Base-by-base conservation (phyloP, 2,113 vertebrate genomes). In the Tricholaema leucomelas region DNA sequence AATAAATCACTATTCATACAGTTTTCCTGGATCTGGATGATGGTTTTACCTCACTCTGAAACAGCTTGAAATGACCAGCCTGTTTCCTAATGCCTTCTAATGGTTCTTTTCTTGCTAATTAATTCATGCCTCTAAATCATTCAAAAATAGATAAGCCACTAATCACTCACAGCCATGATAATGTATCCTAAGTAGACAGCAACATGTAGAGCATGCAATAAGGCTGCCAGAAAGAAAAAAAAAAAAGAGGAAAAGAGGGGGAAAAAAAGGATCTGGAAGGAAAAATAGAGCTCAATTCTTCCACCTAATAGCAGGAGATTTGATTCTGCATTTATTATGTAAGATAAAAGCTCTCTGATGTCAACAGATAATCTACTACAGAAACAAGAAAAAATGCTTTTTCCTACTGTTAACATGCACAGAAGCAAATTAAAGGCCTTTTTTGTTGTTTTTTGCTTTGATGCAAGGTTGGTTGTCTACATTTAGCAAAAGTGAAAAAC, bases 111-210 rank as follows among this genome's bases (percentile, higher is more conserved):
- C 74, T 87, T 82, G 13, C 48, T 85, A 85, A 93, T 89, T 95
- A 89, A 93, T 92, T 91, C 78, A 92, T 74, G 42, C 72, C 82
- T 91, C 72, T 83, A 85, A 92, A 96, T 89, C 71, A 75, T 76
- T 96, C 84, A 92, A 83, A 92, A 65, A 71, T 4, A 92, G 81
- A 80, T 91, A 87, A 93, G 56, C 52, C 85, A 76, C 46, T 95
- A 93, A 89, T 92, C 78, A 64, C 48, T 85, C 1, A 1, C 38
- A 80, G 87, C 71, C 60, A 91, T 90, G 83, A 89, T 91, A 96
- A 88, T 15, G 0, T 33, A 63, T 75, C 31, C 60, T 84, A 81
- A 96, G 81, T 35, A 88, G 92, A 81, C 21, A 79, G 84, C 71
- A 87, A 91, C 72, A 46, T 15, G 2, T 36, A 50, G 35, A 84